phyloP scores from a whole-genome alignment of 2,113 vertebrate species.

The Galbula dea region DNA sequence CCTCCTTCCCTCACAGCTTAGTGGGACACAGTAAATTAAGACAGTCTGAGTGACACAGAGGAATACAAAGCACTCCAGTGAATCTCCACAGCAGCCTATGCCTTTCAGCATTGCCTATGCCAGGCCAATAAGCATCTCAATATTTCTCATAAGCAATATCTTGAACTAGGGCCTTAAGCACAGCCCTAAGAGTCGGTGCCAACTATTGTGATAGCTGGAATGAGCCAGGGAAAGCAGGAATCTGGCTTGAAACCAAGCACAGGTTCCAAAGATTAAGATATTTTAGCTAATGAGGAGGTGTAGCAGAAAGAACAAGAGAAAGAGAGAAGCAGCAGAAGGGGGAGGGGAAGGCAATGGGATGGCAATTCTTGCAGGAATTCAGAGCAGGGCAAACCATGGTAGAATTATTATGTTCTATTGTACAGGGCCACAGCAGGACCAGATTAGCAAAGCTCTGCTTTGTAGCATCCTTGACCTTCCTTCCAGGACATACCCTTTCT shows the following conservation, averaged over 20 bases:
- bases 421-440: background rate
- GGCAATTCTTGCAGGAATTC: background rate
- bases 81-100: background rate
- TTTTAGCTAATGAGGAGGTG: background rate
- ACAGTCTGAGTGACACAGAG: background rate
- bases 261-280: constrained; percentile 35
- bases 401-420: background rate
- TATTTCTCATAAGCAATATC: background rate
- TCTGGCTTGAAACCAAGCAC: constrained; percentile 40
- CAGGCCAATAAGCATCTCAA: background rate
- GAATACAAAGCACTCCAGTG: background rate
- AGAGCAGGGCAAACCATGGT: background rate
- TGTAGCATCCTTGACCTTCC: background rate
- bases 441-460: background rate
- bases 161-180: background rate
- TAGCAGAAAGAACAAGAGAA: background rate
- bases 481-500: background rate
- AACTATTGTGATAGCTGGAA: constrained; percentile 16
- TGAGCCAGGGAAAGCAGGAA: constrained; percentile 15
- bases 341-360: background rate
- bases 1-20: background rate
- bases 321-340: background rate
- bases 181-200: background rate
- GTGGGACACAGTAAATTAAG: background rate
- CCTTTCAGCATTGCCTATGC: background rate